Conservation (phyloP, 2,888 invertebrate genomes). For the Sarcophaga variegata region DNA sequence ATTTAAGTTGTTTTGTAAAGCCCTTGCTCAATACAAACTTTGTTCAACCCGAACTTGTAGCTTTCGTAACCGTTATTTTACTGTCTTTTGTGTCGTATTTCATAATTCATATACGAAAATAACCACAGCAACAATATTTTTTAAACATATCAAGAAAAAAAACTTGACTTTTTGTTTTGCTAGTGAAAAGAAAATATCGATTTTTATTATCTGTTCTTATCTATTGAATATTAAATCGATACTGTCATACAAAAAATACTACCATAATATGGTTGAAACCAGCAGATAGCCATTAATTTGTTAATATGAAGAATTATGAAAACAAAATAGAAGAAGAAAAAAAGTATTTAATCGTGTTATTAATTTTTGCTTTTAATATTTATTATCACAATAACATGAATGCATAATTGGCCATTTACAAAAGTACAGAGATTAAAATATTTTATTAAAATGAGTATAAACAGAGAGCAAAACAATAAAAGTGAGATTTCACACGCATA, state of each 20-base stretch:
- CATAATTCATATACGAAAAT: constrained; percentile 30
- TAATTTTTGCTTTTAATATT: no score
- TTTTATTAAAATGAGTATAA: no score
- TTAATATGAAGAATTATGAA: no score
- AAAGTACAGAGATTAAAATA: no score
- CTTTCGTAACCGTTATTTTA: constrained; percentile 16
- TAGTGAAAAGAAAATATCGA: constrained; percentile 5
- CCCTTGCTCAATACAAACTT: constrained; percentile 34
- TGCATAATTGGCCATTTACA: no score
- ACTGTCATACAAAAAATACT: constrained; percentile 1
- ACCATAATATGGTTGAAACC: background rate
- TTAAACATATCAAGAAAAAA: no score
- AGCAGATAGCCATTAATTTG: no score
- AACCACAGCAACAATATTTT: constrained; percentile 5
- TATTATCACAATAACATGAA: no score
- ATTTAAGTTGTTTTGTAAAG: background rate
- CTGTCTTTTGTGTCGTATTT: constrained; percentile 15
- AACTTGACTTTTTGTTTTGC: constrained; percentile 4
- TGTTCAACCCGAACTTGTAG: constrained; percentile 9
- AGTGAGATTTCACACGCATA: no score
- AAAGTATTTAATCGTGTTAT: no score
- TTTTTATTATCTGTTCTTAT: constrained; percentile 36
- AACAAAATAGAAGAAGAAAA: no score
- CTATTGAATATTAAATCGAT: constrained; percentile 45
- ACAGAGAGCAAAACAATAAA: no score